phyloP scores from a whole-genome alignment of 2,113 vertebrate species.

The Neodon shergylaensis region DNA sequence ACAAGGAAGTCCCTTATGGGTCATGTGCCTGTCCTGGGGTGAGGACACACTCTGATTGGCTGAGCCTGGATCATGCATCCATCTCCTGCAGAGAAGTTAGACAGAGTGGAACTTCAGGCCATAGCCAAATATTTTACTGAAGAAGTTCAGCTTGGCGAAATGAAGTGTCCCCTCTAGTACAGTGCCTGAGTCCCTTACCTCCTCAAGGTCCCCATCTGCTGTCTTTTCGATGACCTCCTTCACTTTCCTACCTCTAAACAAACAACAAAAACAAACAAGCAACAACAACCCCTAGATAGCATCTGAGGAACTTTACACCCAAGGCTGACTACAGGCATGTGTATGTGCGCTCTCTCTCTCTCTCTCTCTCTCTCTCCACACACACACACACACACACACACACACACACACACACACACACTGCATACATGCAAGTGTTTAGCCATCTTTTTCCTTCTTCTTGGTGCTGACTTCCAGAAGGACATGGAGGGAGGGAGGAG shows the following conservation, averaged over 20 bases:
- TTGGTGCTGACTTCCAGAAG: background rate
- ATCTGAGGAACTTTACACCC: background rate
- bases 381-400: background rate
- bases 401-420: background rate
- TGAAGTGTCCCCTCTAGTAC: background rate
- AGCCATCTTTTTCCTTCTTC: background rate
- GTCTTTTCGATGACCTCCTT: background rate
- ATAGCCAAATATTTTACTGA: background rate
- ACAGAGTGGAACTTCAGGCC: background rate
- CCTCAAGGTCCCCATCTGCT: background rate
- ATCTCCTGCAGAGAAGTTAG: background rate
- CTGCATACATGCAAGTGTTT: background rate
- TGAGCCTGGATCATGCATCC: background rate
- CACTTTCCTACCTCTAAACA: background rate
- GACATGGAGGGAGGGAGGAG: background rate
- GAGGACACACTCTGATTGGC: background rate
- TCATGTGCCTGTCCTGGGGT: accelerated
- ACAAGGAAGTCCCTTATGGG: background rate
- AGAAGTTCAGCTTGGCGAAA: background rate
- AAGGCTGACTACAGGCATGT: background rate
- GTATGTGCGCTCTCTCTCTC: too few species aligned
- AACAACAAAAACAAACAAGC: background rate
- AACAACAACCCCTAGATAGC: background rate
- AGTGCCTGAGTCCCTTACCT: too few species aligned
- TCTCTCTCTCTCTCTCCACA: too few species aligned